Evolutionary conservation across 2,888 invertebrate genomes (phyloP).

Genomic region (Eudasyphora cyanicolor): DNA sequence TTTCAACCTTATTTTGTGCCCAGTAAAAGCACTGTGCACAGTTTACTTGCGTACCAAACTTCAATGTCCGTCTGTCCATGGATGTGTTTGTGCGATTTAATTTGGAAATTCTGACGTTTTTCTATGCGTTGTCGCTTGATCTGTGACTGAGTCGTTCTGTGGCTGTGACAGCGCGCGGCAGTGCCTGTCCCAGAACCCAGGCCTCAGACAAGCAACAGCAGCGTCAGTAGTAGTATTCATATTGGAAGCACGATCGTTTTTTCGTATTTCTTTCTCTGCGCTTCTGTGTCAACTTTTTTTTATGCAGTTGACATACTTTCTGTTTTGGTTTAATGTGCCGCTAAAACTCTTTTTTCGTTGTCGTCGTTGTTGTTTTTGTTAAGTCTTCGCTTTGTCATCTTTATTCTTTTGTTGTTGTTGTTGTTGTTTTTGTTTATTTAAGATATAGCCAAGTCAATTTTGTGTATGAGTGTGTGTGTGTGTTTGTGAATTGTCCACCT

Average conservation of each 20-base stretch:
- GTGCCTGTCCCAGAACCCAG: neutral
- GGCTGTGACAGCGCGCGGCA: neutral
- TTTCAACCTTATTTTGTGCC: no score
- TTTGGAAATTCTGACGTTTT: conserved; percentile 45
- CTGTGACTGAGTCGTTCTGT: neutral
- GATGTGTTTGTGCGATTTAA: conserved; percentile 38
- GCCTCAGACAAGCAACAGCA: neutral
- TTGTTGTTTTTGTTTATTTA: conserved; percentile 20
- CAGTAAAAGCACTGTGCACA: neutral
- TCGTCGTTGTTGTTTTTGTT: neutral
- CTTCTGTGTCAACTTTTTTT: conserved; percentile 30
- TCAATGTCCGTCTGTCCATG: neutral
- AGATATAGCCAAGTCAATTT: neutral
- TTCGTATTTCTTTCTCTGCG: conserved; percentile 45
- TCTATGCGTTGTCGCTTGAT: conserved; percentile 5
- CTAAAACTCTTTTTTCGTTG: conserved; percentile 45
- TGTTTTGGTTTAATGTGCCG: conserved; percentile 53
- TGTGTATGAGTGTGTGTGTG: neutral
- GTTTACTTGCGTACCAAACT: neutral
- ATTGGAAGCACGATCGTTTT: conserved; percentile 19
- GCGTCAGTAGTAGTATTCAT: neutral
- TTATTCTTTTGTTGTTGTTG: conserved; percentile 14
- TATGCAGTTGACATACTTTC: conserved; percentile 64
- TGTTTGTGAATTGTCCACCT: neutral
- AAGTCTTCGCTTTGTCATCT: conserved; percentile 31